Conservation (phyloP, 1,140 invertebrate species). For the Lamellibrachia luymesi region DNA sequence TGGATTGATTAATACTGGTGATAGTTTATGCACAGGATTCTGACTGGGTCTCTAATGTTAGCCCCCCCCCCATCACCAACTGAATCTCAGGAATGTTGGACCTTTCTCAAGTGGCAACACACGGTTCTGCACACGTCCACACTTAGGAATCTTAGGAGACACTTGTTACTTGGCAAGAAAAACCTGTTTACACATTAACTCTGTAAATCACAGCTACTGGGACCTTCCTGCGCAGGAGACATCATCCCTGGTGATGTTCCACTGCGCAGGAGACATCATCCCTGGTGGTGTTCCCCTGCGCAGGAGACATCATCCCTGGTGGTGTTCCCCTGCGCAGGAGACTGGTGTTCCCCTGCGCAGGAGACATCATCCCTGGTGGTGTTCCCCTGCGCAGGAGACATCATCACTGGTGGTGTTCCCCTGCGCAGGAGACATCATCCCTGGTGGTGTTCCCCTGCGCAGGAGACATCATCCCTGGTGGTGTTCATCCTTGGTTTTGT, state of each 20-base stretch:
- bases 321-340: too few relatives aligned
- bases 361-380: too few relatives aligned
- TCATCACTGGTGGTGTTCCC: too few relatives aligned
- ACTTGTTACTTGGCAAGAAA: not conserved
- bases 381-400: too few relatives aligned
- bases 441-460: not conserved
- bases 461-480: not conserved
- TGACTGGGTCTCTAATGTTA: not conserved
- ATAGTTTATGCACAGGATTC: not conserved
- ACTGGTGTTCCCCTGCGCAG: too few relatives aligned
- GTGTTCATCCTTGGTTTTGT: not conserved
- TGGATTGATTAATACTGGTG: not conserved
- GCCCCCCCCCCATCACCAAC: not conserved
- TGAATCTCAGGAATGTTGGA: not conserved
- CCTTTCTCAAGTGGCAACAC: not conserved
- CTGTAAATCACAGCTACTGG: not conserved
- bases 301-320: too few relatives aligned
- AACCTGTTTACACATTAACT: not conserved
- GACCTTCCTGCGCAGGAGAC: not conserved
- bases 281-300: too few relatives aligned
- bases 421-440: too few relatives aligned
- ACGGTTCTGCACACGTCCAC: not conserved
- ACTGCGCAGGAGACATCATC: too few relatives aligned
- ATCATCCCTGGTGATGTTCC: not conserved
- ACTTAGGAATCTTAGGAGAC: not conserved